Conservation (phyloP, 1,140 invertebrate genomes). For the Whitmania pigra region DNA sequence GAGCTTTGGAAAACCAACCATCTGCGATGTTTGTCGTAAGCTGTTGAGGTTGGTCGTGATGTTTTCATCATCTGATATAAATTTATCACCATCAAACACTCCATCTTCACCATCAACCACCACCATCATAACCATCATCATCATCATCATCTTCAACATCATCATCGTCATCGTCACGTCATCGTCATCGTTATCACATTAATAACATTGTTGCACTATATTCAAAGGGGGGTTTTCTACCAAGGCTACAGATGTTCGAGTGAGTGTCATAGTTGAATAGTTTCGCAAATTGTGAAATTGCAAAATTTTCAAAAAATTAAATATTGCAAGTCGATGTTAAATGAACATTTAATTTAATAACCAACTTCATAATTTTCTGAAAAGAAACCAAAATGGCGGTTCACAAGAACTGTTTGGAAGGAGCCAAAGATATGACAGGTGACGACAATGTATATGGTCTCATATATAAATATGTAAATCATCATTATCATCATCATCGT, state of each 20-base stretch:
- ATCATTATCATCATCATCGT: too few relatives aligned
- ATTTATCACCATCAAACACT: too few relatives aligned
- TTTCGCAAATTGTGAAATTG: too few relatives aligned
- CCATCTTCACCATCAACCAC: too few relatives aligned
- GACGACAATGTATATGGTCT: conserved; percentile 14
- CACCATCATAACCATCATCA: background rate
- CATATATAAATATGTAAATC: too few relatives aligned
- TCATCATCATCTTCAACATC: conserved; percentile 4
- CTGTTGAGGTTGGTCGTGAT: conserved; percentile 34
- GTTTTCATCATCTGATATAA: too few relatives aligned
- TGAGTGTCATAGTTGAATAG: conserved; percentile 26
- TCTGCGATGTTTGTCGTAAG: conserved; percentile 39
- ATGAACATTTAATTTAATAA: background rate
- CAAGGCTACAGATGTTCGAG: conserved; percentile 45
- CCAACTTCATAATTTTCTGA: conserved; percentile 18
- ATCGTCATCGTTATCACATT: conserved; percentile 10
- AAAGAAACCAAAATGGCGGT: conserved; percentile 35
- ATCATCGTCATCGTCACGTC: conserved; percentile 12
- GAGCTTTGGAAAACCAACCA: conserved; percentile 64
- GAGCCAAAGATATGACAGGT: conserved; percentile 28
- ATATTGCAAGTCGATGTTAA: too few relatives aligned
- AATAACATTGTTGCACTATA: conserved; percentile 17
- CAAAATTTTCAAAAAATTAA: too few relatives aligned
- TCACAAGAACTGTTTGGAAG: conserved; percentile 41
- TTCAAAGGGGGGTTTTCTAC: conserved; percentile 69